Evolutionary conservation across 1,140 invertebrate species (phyloP), one percentile per base, ranked within the genome.

Genomic region (Diabrotica undecimpunctata): DNA sequence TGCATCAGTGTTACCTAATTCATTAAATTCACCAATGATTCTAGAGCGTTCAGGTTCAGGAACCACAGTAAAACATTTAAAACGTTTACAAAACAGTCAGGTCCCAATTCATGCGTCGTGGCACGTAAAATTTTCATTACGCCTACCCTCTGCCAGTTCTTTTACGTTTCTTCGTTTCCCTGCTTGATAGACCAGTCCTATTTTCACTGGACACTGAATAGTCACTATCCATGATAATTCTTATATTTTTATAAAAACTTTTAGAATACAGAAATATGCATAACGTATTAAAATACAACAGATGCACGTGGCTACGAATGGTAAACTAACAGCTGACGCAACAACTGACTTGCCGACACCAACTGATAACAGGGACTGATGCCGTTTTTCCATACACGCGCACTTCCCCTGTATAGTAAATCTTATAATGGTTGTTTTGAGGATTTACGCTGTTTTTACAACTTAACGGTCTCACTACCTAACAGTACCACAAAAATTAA

Each of bases 91-190:
- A 41, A 64, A 39, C 41, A 64, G 41, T 59, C 54, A 64, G 55
- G 39, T 54, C 54, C 52, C 10, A 64, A 36, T 64, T 59, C 63
- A 52, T 64, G 61, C 9, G 55, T 64, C 58, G 55, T 64, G 41
- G 63, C 55, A 60, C 58, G 58, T 9, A 60, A 50, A 60, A n/a
- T 51, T 60, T 60, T 60, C 58, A 59, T 64, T 54, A 64, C 38
- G 52, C 51, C 63, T 64, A 36, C n/a, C 56, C 38, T 55, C 55
- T 64, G 51, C 63, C 63, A 58, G 56, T 64, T 59, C n/a, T 64
- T 64, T 64, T 64, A 10, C 63, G 41, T 64, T 64, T 64, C 56
- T 64, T 64, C 39, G 55, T 64, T 64, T 64, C 50, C 58, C 55
- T 51, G 55, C 46, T 64, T 64, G 55, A 64, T 64, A 46, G 54